Evolutionary conservation across 2,797 vertebrate species (phyloP).

Genomic region (Avahi laniger): DNA sequence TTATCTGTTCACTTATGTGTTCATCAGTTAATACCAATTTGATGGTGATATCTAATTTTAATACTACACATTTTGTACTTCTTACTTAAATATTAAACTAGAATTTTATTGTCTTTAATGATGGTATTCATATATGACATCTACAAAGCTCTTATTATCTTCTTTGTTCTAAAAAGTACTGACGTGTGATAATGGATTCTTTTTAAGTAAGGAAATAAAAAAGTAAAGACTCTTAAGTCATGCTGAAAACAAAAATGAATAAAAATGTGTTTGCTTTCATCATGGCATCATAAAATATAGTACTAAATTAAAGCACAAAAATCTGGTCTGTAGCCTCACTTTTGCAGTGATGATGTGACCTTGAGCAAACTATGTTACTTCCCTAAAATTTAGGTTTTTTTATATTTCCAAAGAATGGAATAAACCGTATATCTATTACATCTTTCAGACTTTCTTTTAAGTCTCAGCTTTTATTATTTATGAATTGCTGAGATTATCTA

Average conservation of each 20-base stretch:
- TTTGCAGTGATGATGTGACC: neutral
- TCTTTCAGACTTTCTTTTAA: neutral
- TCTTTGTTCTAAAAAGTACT: neutral
- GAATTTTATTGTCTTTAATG: neutral
- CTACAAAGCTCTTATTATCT: neutral
- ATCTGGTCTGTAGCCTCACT: neutral
- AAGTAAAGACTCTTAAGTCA: neutral
- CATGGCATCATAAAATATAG: neutral
- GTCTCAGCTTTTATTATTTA: conserved; percentile 1
- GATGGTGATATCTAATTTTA: neutral
- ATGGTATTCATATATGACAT: neutral
- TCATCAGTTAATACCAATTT: no score
- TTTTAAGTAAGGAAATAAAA: conserved; percentile 5
- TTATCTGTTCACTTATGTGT: no score
- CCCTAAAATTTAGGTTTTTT: neutral
- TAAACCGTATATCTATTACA: neutral
- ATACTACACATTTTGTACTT: neutral
- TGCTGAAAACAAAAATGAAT: neutral
- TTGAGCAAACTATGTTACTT: neutral
- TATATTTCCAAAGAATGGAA: neutral
- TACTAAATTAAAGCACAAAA: conserved; percentile 17
- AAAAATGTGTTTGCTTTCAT: neutral
- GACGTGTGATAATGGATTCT: neutral
- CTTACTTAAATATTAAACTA: conserved; percentile 9
- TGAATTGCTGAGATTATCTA: neutral